Evolutionary conservation across 64 coral and sea anemone genomes (phyloP).

Genomic region (Stylophora pistillata): DNA sequence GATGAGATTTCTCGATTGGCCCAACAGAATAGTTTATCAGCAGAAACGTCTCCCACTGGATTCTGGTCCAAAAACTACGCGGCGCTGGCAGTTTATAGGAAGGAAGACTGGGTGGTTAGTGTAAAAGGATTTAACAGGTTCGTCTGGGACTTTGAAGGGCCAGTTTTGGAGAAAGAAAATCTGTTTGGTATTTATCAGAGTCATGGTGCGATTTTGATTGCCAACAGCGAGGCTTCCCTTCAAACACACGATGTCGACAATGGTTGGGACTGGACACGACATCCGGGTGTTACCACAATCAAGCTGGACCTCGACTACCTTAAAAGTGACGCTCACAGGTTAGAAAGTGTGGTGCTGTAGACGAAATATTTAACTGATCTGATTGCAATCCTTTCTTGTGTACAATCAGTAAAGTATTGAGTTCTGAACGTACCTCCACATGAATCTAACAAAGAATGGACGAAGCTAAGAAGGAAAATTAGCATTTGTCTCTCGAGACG

Average conservation of each 20-base stretch:
- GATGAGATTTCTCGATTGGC: background rate
- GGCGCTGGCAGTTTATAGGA: background rate
- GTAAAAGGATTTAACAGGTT: background rate
- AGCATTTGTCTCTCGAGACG: no score
- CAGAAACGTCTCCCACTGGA: background rate
- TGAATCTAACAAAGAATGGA: no score
- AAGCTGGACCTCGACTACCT: background rate
- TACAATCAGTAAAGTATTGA: no score
- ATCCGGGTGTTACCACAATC: conserved; percentile 28
- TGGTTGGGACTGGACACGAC: conserved; percentile 28
- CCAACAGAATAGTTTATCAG: background rate
- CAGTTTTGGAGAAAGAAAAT: background rate
- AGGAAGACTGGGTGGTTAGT: background rate
- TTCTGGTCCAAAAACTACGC: background rate
- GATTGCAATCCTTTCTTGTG: no score
- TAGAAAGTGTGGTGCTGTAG: no score
- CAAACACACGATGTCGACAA: conserved; percentile 4
- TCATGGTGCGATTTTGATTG: background rate
- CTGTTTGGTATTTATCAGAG: background rate
- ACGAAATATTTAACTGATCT: no score
- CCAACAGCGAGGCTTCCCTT: conserved; percentile 4
- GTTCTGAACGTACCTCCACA: no score
- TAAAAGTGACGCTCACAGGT: background rate
- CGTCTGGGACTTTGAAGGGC: background rate
- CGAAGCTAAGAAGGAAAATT: no score